Evolutionary conservation across 2,888 invertebrate genomes (phyloP).

Genomic region (Ischnura elegans): DNA sequence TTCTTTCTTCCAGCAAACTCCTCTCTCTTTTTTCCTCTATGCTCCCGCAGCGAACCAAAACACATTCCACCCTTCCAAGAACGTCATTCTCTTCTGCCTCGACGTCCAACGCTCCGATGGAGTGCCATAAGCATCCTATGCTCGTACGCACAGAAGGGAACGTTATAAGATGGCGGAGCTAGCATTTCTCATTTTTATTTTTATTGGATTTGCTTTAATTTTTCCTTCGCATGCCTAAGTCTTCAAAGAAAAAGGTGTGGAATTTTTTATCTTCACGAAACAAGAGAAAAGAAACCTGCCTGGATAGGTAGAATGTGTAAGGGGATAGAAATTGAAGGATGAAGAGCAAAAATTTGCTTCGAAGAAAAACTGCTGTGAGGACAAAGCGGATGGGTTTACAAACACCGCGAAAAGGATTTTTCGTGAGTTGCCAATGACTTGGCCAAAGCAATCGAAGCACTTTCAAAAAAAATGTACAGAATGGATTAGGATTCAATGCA

Average conservation of each 20-base stretch:
- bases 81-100: background rate
- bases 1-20: background rate
- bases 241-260: background rate
- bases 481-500: too few relatives aligned
- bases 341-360: background rate
- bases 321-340: background rate
- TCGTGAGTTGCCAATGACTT: too few relatives aligned
- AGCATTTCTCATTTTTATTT: too few relatives aligned
- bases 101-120: background rate
- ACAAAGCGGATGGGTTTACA: too few relatives aligned
- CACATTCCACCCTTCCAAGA: background rate
- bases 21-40: background rate
- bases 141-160: background rate
- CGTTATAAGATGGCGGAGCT: background rate
- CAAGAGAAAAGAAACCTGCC: too few relatives aligned
- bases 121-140: background rate
- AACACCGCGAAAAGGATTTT: too few relatives aligned
- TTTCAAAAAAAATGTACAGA: too few relatives aligned
- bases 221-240: background rate
- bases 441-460: too few relatives aligned
- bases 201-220: background rate
- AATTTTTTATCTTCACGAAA: too few relatives aligned
- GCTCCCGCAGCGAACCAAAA: background rate
- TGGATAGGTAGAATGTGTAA: background rate
- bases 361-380: too few relatives aligned